These are phyloP conservation scores for Sinocyclocheilus anophthalmus DNA, from an alignment of 2,113 vertebrate species.

Conservation along the genomic window DNA sequence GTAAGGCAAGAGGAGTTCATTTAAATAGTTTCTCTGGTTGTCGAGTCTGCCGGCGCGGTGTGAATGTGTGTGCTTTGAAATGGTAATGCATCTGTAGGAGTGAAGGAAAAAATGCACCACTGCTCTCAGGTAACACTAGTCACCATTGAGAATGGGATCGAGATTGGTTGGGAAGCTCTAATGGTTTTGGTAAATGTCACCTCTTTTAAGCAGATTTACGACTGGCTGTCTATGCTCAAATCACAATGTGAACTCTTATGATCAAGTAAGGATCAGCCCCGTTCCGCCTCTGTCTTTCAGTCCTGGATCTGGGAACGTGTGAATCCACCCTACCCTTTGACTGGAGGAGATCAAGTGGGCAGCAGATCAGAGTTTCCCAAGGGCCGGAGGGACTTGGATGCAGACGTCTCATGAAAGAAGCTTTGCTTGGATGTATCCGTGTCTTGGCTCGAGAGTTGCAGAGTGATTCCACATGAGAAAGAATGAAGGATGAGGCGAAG, in stretches of 20 bases:
- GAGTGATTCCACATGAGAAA: background rate
- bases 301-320: background rate
- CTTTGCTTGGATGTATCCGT: background rate
- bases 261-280: background rate
- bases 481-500: background rate
- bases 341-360: background rate
- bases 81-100: constrained; percentile 35
- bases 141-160: background rate
- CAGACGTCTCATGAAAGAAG: constrained; percentile 4
- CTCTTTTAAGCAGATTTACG: background rate
- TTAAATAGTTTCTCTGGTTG: constrained; percentile 12
- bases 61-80: constrained; percentile 28
- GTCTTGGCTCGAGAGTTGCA: constrained; percentile 8
- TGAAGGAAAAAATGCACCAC: background rate
- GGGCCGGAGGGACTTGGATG: background rate
- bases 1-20: constrained; percentile 5
- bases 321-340: background rate
- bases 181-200: constrained; percentile 14
- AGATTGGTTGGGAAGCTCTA: background rate
- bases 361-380: background rate
- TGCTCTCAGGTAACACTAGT: constrained; percentile 8
- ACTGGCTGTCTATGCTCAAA: background rate
- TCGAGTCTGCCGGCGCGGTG: background rate
- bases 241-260: background rate
- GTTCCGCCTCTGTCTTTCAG: background rate